Evolutionary conservation across 2,888 invertebrate genomes (phyloP).

Genomic region (Carcina quercana): DNA sequence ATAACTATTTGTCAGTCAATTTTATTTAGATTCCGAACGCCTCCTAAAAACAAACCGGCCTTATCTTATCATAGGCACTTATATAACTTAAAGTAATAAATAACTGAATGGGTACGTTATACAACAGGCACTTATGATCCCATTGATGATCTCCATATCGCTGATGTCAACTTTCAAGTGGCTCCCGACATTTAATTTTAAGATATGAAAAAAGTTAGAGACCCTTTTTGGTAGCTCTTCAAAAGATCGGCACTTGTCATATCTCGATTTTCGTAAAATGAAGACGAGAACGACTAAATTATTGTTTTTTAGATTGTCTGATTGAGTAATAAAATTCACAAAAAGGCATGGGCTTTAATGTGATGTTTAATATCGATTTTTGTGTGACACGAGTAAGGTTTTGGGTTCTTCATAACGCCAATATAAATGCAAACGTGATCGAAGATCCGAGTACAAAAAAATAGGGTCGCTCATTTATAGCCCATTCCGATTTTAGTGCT

Average conservation of each 20-base stretch:
- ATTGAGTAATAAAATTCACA: background rate
- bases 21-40: too few relatives aligned
- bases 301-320: too few relatives aligned
- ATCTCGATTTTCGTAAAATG: conserved; percentile 6
- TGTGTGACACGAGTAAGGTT: background rate
- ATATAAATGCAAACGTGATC: conserved; percentile 19
- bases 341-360: too few relatives aligned
- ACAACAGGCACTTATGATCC: too few relatives aligned
- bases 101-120: too few relatives aligned
- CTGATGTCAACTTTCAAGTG: conserved; percentile 3
- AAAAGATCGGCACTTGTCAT: conserved; percentile 3
- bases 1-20: too few relatives aligned
- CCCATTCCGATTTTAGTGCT: conserved; percentile 62
- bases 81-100: too few relatives aligned
- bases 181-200: background rate
- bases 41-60: too few relatives aligned
- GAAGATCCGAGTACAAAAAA: conserved; percentile 25
- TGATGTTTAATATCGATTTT: conserved; percentile 1
- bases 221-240: conserved; percentile 15
- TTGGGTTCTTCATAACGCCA: conserved; percentile 8
- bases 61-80: too few relatives aligned
- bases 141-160: background rate
- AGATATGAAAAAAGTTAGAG: conserved; percentile 56
- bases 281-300: conserved; percentile 2
- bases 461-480: conserved; percentile 54